Evolutionary conservation across 2,888 invertebrate species (phyloP), one percentile per base, ranked within the genome.

Genomic region (Patella ulyssiponensis): DNA sequence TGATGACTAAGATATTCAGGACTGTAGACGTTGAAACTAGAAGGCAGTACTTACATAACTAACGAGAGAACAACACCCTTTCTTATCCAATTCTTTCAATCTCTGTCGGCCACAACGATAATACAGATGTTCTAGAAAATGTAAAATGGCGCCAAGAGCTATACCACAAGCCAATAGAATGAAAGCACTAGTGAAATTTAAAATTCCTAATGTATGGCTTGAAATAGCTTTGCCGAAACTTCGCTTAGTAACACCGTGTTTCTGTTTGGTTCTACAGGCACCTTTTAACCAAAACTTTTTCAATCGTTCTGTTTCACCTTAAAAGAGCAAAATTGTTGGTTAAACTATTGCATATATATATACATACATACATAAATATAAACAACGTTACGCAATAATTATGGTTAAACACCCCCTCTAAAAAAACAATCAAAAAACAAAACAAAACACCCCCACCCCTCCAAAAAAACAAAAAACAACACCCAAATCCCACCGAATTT

Each of bases 141-240:
- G 93, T 80, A 99, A 94, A 53, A 97, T 92, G 0, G 96, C 95
- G 0, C 98, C 97, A 84, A 99, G 93, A 79, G 98, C 93, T 87
- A 99, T 97, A 69, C 99, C 99, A 80, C 96, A 96, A 94, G 97
- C 97, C 78, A 99, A 94, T 82, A 99, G 94, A 79, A 99, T 94
- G 92, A 99, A 99, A 75, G 99, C 99, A 79, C 97, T 97, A 91
- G 98, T 95, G 93, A 99, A 99, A 93, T 99, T 99, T 92, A 92
- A 92, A 54, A 93, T 92, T 20, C 93, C 93, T 58, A 93, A 87
- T 3, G 93, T 92, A 72, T 91, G 90, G 78, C 92, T 92, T 3
- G 92, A 97, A 96, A 97, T 97, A 1, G 86, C 86, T 15, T 79
- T 76, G 3, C 81, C 79, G 17, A 80, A 79, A 44, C 77, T 53